These are phyloP conservation scores for Spodoptera exigua DNA, from an alignment of 2,888 invertebrate genomes.

Conservation along the genomic window DNA sequence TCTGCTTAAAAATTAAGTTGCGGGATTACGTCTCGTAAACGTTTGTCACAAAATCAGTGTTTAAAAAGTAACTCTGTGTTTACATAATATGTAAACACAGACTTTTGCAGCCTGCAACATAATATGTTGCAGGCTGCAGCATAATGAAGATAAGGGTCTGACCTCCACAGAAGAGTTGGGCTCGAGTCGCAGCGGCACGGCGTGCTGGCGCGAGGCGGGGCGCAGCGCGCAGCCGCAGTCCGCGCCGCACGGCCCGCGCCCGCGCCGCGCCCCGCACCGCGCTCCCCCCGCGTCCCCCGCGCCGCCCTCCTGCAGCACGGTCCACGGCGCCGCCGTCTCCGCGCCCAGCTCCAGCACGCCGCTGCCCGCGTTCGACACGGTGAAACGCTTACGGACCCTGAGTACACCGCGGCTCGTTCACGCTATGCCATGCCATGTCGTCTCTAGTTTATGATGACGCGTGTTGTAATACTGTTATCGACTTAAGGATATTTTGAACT, in stretches of 20 bases:
- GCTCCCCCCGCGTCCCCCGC: not conserved
- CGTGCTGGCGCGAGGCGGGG: not conserved
- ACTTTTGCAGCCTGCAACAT: no score
- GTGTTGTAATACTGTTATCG: no score
- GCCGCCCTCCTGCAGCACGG: slow-evolving; percentile 44
- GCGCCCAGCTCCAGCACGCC: slow-evolving; percentile 60
- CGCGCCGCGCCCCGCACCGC: slow-evolving; percentile 22
- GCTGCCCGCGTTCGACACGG: slow-evolving; percentile 68
- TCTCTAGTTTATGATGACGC: no score
- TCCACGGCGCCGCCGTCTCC: slow-evolving; percentile 66
- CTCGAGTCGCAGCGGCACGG: slow-evolving; percentile 52
- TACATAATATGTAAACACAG: no score
- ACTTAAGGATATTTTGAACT: no score
- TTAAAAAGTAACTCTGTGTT: no score
- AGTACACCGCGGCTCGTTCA: not conserved
- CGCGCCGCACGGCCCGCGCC: slow-evolving; percentile 10
- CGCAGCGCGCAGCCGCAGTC: slow-evolving; percentile 12
- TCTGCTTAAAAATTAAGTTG: no score
- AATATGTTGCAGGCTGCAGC: no score
- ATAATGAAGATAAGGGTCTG: not conserved
- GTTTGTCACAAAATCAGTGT: no score
- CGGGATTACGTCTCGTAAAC: no score
- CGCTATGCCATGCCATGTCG: no score
- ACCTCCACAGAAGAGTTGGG: slow-evolving; percentile 69
- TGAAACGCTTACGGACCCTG: slow-evolving; percentile 74